Percentiles rank a stretch among this genome's conserved stretches.
Conservation (phyloP, 2,888 invertebrate species). For the Cybosia mesomella region DNA sequence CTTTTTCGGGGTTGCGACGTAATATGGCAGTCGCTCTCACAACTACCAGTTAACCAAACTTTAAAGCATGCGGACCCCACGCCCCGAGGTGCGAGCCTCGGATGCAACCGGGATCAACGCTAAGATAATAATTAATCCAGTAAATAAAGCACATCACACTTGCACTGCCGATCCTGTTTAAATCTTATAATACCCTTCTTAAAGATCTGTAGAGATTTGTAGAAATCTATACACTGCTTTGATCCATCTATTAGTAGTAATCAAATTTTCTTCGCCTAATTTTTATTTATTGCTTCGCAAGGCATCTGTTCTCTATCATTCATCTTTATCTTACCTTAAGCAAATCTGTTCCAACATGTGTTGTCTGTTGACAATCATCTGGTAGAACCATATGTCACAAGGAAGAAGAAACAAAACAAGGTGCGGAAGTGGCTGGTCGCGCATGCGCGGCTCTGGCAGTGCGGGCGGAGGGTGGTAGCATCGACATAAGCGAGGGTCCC, state of each 20-base stretch:
- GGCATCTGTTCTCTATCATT: conserved; percentile 44
- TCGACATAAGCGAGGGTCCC: conserved; percentile 83
- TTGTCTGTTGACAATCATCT: conserved; percentile 48
- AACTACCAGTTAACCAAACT: not conserved
- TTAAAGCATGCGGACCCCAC: not conserved
- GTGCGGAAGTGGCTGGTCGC: conserved; percentile 65
- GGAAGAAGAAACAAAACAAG: conserved; percentile 61
- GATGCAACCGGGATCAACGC: not conserved
- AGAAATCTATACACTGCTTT: not conserved
- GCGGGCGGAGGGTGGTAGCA: conserved; percentile 83
- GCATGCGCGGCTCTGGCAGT: conserved; percentile 69
- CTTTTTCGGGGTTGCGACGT: not conserved
- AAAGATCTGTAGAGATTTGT: not conserved
- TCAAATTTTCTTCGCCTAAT: not conserved
- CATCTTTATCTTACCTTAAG: conserved; percentile 36
- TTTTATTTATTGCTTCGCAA: conserved; percentile 4
- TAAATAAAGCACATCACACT: too few relatives aligned
- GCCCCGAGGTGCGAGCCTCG: not conserved
- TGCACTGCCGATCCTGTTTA: too few relatives aligned
- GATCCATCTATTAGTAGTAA: not conserved
- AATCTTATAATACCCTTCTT: too few relatives aligned
- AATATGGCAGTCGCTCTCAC: not conserved
- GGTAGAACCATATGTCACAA: conserved; percentile 49
- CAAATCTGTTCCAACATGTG: conserved; percentile 51
- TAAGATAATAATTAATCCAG: not conserved